Evolutionary conservation across 2,888 invertebrate genomes (phyloP).

Genomic region (Scaptomyza parva): DNA sequence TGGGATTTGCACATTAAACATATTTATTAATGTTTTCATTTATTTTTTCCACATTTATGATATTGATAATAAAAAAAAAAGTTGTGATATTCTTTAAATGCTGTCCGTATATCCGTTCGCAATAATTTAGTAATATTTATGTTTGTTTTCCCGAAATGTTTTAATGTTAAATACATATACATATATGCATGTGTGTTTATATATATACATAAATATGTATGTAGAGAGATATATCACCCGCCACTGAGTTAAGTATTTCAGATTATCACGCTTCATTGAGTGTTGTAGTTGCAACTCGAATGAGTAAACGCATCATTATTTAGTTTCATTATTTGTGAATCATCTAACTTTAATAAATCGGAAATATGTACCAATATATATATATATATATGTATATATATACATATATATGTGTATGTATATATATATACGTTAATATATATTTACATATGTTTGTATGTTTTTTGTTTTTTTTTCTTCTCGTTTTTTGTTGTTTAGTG

Average conservation of each 20-base stretch:
- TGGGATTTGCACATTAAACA: constrained; percentile 23
- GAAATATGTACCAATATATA: constrained; percentile 58
- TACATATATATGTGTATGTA: constrained; percentile 58
- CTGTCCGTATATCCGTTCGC: constrained; percentile 42
- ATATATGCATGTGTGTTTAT: constrained; percentile 18
- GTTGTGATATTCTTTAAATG: constrained; percentile 41
- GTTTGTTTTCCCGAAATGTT: constrained; percentile 42
- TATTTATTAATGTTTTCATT: constrained; percentile 16
- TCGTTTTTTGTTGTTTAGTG: constrained; percentile 17
- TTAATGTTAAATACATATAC: constrained; percentile 40
- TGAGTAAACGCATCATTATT: constrained; percentile 66
- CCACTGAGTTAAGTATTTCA: constrained; percentile 78
- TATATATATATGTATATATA: constrained; percentile 56
- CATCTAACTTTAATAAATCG: constrained; percentile 77
- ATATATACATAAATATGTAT: constrained; percentile 43
- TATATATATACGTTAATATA: constrained; percentile 52
- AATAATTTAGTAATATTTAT: constrained; percentile 31
- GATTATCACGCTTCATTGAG: constrained; percentile 75
- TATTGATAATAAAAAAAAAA: constrained; percentile 25
- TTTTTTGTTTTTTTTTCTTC: constrained; percentile 38
- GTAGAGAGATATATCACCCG: constrained; percentile 73
- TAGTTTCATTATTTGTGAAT: constrained; percentile 67
- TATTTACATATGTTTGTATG: constrained; percentile 58
- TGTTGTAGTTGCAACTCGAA: constrained; percentile 58
- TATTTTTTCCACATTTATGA: constrained; percentile 21